A percentile compares a stretch with the other conserved stretches of the same genome.
Conservation (phyloP, 1,140 invertebrate genomes). For the Thereuonema tuberculata region DNA sequence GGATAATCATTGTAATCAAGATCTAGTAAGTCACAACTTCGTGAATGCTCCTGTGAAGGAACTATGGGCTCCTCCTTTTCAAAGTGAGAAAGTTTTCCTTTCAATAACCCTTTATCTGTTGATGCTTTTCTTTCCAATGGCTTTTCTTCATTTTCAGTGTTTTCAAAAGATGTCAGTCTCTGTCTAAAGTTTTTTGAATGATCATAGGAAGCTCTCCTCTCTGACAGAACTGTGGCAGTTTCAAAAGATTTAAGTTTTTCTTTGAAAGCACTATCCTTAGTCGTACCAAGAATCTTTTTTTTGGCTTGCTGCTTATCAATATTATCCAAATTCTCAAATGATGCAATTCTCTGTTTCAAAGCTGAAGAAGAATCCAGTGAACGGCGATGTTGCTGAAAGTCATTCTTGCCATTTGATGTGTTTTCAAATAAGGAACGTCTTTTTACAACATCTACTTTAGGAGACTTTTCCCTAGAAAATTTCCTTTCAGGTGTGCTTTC, state of each 20-base stretch:
- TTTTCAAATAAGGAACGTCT: slow-evolving; percentile 58
- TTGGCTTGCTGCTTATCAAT: slow-evolving; percentile 6
- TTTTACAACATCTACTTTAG: slow-evolving; percentile 66
- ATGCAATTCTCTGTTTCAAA: slow-evolving; percentile 20
- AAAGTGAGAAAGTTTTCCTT: not conserved
- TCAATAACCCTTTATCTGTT: not conserved
- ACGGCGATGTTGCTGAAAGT: slow-evolving; percentile 12
- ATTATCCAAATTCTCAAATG: slow-evolving; percentile 19
- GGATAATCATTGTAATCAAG: too few relatives aligned
- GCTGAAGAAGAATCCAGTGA: slow-evolving; percentile 6
- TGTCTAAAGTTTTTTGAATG: too few relatives aligned
- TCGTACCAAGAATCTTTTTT: not conserved
- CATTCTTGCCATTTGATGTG: slow-evolving; percentile 18
- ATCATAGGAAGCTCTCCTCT: too few relatives aligned
- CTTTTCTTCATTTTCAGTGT: too few relatives aligned
- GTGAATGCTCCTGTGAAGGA: not conserved
- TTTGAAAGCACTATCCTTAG: not conserved
- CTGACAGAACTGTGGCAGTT: too few relatives aligned
- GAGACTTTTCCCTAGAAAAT: slow-evolving; percentile 25
- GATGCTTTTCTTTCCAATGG: not conserved
- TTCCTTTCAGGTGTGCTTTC: not conserved
- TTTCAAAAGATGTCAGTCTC: too few relatives aligned
- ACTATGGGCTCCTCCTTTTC: not conserved
- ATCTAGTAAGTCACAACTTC: slow-evolving; percentile 6
- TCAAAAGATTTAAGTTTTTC: not conserved